A percentile compares a stretch with the other conserved stretches of the same genome.
Evolutionary conservation across 2,888 invertebrate genomes (phyloP).

Genomic region (Aspidiotus rigidus): DNA sequence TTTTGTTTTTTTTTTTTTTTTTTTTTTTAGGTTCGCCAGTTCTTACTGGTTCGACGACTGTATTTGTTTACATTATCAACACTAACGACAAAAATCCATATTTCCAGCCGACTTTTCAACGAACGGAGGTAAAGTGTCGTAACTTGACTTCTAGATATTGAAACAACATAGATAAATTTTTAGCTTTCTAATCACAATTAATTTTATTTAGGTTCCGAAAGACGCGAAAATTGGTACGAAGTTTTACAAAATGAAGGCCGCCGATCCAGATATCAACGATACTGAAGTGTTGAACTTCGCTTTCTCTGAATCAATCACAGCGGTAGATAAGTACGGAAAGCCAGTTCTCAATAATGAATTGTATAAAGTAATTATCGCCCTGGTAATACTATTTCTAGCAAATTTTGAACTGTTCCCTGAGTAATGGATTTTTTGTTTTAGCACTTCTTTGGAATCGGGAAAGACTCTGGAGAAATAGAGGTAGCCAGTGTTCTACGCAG

Average conservation of each 20-base stretch:
- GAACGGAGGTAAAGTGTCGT: conserved; percentile 56
- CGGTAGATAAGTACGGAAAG: conserved; percentile 73
- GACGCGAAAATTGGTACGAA: conserved; percentile 63
- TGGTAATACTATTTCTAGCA: not conserved
- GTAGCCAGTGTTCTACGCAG: conserved; percentile 57
- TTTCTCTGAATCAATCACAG: conserved; percentile 61
- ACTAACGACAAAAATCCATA: conserved; percentile 80
- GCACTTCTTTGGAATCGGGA: conserved; percentile 57
- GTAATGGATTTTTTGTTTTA: conserved; percentile 41
- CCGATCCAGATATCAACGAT: conserved; percentile 68
- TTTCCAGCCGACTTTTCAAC: conserved; percentile 67
- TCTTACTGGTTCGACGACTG: conserved; percentile 67
- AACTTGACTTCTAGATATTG: not conserved
- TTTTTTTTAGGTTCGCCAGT: conserved; percentile 58
- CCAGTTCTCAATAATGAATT: conserved; percentile 48
- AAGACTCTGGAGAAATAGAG: conserved; percentile 50
- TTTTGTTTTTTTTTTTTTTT: too few species aligned
- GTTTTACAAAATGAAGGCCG: conserved; percentile 62
- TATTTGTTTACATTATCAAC: conserved; percentile 70
- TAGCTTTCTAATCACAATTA: not conserved
- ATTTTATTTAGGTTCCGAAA: conserved; percentile 54
- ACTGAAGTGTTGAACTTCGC: conserved; percentile 58
- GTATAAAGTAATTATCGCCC: conserved; percentile 35
- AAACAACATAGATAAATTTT: not conserved
- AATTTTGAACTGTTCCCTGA: not conserved